Evolutionary conservation across 2,113 vertebrate genomes (phyloP), one percentile per base, ranked within the genome.

Genomic region (Antechinus stuartii): DNA sequence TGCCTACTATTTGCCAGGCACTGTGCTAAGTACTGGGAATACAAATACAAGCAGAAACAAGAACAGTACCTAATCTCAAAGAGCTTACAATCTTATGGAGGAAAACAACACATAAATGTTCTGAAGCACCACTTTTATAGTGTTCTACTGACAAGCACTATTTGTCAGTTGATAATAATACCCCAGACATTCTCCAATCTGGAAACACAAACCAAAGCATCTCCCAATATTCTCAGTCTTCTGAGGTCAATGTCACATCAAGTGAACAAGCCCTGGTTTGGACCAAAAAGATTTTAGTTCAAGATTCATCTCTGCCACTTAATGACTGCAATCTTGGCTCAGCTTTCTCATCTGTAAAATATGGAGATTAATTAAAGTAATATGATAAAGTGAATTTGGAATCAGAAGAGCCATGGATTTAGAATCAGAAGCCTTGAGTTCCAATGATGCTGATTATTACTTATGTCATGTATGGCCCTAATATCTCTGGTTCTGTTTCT

Each of bases 161-260:
- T 93, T 12, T 50, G 11, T 90, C 46, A 90, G 30, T 76, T 24
- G 52, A 53, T 35, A 90, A 8, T 35, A 90, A 8, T 35, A 90
- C 49, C 53, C 35, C 94, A 55, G 55, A 90, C 68, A 93, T 2
- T 57, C 92, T 95, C 90, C 52, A 46, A 30, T 42, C 12, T 25
- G 47, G 26, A 92, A 10, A 30, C 6, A 84, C 6, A 42, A 49
- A 53, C 11, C 89, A 14, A 26, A 94, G 54, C 22, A 90, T 14
- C 30, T 61, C 10, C 57, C 12, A 30, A 50, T 25, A 61, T 1
- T 14, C 0, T 92, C 27, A 23, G 56, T 22, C 55, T 0, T 35
- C 57, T 90, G 30, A 47, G 84, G 54, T 50, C 49, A 90, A 30
- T 95, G 91, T 89, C 55, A 92, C 30, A 93, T 53, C 57, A 35